phyloP scores from a whole-genome alignment of 2,797 vertebrate species.

The Onychomys torridus region DNA sequence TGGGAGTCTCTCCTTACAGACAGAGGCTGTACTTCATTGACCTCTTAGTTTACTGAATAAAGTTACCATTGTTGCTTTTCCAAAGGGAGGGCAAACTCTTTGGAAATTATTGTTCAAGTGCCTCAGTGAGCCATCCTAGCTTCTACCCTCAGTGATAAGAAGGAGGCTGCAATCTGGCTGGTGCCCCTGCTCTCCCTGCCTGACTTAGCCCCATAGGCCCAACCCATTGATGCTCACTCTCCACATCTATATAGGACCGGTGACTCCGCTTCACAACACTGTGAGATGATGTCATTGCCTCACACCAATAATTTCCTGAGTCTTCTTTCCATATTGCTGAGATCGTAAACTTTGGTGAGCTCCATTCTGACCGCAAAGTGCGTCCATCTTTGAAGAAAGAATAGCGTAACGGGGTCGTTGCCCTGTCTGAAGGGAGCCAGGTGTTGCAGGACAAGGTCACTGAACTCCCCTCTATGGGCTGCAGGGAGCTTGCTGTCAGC shows the following conservation, averaged over 20 bases:
- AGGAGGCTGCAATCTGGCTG: not conserved
- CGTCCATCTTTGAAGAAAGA: slow-evolving; percentile 39
- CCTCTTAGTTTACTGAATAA: not conserved
- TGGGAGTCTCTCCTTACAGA: not conserved
- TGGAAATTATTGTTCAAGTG: not conserved
- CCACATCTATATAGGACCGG: not conserved
- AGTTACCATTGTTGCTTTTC: not conserved
- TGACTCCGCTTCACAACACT: slow-evolving; percentile 15
- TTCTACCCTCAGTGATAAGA: too few relatives aligned
- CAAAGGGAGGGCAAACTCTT: not conserved
- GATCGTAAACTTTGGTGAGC: slow-evolving; percentile 1
- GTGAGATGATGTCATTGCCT: not conserved
- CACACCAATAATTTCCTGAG: slow-evolving; percentile 22
- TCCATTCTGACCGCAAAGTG: not conserved
- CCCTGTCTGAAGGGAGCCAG: not conserved
- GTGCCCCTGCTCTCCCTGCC: too few relatives aligned
- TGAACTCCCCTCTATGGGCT: not conserved
- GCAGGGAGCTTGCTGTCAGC: not conserved
- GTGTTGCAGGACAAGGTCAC: slow-evolving; percentile 58
- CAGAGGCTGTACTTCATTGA: not conserved
- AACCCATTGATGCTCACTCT: not conserved
- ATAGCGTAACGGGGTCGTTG: not conserved
- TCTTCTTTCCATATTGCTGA: slow-evolving; percentile 23
- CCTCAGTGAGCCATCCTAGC: not conserved
- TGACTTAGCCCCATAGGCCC: not conserved